Conservation (phyloP, 2,797 vertebrate genomes). For the Paramormyrops hopkinsi region DNA sequence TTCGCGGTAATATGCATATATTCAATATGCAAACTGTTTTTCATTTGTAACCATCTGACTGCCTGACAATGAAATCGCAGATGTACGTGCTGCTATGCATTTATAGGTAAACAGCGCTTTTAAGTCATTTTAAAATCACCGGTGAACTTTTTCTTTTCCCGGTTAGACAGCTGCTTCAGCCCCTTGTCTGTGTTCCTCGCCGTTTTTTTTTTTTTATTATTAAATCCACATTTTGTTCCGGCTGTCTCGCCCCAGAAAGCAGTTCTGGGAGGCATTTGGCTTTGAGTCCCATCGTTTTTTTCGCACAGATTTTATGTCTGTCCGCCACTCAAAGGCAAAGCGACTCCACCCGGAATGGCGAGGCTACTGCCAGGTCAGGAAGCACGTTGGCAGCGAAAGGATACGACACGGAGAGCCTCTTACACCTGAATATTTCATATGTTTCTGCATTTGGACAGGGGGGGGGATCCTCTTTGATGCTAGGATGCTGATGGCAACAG, state of each 20-base stretch:
- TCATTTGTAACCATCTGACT: slow-evolving; percentile 4
- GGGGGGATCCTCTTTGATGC: not conserved
- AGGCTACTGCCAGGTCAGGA: not conserved
- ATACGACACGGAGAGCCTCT: not conserved
- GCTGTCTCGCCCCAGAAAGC: not conserved
- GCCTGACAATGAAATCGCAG: not conserved
- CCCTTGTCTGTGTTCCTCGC: not conserved
- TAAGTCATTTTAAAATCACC: not conserved
- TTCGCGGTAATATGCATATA: not conserved
- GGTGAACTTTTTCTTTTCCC: not conserved
- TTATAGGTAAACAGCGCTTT: not conserved
- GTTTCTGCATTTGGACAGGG: not conserved
- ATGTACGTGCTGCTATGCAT: not conserved
- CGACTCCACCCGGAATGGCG: not conserved
- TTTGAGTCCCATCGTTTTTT: not conserved
- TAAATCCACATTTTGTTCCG: not conserved
- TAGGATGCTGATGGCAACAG: not conserved
- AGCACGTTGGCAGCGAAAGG: not conserved
- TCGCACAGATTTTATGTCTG: not conserved
- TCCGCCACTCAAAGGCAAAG: not conserved
- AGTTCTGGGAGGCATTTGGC: not conserved
- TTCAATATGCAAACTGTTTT: not conserved
- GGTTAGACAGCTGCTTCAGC: not conserved
- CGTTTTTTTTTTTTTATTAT: not conserved
- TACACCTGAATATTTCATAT: slow-evolving; percentile 20